Evolutionary conservation across 2,113 vertebrate genomes (phyloP), one percentile per base, ranked within the genome.

Genomic region (Chaetodon trifascialis): DNA sequence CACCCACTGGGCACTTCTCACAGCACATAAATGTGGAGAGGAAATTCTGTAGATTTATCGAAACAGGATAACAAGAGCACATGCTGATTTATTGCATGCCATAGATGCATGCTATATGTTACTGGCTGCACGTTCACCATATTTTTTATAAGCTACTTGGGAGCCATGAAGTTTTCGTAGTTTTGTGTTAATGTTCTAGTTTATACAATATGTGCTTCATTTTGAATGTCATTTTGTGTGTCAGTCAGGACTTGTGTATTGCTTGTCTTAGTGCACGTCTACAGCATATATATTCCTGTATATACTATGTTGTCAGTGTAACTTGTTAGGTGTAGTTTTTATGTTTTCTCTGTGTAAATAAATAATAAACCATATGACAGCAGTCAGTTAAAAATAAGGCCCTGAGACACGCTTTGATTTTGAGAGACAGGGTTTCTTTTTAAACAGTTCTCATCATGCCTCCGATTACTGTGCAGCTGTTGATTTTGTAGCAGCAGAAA

Each of bases 101-200:
- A 14, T 38, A 30, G 63, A 75, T 40, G 63, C 59, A 63, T 38
- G 16, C 59, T 63, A 34, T 86, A 42, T 40, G 8, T 59, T 62
- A 54, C 25, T 25, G 10, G 11, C 42, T 67, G 21, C 51, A 78
- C 8, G 77, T 74, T 73, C 38, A 34, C 47, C 21, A 4, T 23
- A 36, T 72, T 34, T 68, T 72, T 71, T 64, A 77, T 59, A 56
- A 71, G 49, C 77, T 89, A 56, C 80, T 91, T 85, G 89, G 90
- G 84, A 91, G 86, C 77, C 86, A 80, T 91, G 67, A 73, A 73
- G 67, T 67, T 23, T 60, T 73, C 71, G 42, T 34, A 44, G 42
- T 76, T 80, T 79, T 84, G 16, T 82, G 65, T 58, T 56, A 70
- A 76, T 75, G 54, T 67, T 54, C 1, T 44, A 1, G 76, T 84